phyloP scores from a whole-genome alignment of 2,888 invertebrate genomes.

The Bombylius major region DNA sequence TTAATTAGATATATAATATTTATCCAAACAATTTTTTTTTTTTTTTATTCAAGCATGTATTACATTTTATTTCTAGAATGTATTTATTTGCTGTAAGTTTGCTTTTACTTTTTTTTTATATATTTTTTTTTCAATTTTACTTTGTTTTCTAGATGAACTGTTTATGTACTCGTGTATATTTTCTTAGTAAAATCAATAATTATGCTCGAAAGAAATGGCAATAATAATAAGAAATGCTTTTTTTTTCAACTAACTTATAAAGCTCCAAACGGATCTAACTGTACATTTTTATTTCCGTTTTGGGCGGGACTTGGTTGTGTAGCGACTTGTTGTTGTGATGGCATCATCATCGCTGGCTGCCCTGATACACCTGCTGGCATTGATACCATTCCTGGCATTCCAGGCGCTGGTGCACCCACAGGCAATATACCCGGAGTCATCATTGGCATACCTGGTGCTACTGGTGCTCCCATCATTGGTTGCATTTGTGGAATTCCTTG shows the following conservation, averaged over 20 bases:
- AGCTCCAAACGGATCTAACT: slow-evolving; percentile 44
- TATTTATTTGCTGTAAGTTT: too few relatives aligned
- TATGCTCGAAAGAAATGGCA: too few relatives aligned
- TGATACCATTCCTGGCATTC: slow-evolving; percentile 9
- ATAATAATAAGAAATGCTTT: too few relatives aligned
- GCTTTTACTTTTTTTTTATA: too few relatives aligned
- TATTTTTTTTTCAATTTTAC: too few relatives aligned
- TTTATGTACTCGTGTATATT: too few relatives aligned
- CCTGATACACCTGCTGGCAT: slow-evolving; percentile 19
- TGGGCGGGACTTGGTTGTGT: slow-evolving; percentile 26
- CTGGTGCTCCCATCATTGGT: slow-evolving; percentile 31
- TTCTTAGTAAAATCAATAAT: too few relatives aligned
- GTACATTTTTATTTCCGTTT: slow-evolving; percentile 37
- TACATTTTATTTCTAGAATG: too few relatives aligned
- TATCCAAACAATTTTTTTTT: too few relatives aligned
- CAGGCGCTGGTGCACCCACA: slow-evolving; percentile 9
- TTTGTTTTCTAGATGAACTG: too few relatives aligned
- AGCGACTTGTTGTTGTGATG: slow-evolving; percentile 20
- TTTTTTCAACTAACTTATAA: slow-evolving; percentile 24
- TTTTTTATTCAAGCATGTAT: too few relatives aligned
- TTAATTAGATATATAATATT: too few relatives aligned
- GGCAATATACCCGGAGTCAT: slow-evolving; percentile 31
- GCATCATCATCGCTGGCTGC: slow-evolving; percentile 26
- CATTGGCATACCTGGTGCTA: slow-evolving; percentile 22
- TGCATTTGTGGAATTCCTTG: slow-evolving; percentile 33